Percentiles rank a stretch among this genome's conserved stretches.
These are phyloP conservation scores for Tuta absoluta DNA, from an alignment of 2,888 invertebrate species.

Conservation along the genomic window DNA sequence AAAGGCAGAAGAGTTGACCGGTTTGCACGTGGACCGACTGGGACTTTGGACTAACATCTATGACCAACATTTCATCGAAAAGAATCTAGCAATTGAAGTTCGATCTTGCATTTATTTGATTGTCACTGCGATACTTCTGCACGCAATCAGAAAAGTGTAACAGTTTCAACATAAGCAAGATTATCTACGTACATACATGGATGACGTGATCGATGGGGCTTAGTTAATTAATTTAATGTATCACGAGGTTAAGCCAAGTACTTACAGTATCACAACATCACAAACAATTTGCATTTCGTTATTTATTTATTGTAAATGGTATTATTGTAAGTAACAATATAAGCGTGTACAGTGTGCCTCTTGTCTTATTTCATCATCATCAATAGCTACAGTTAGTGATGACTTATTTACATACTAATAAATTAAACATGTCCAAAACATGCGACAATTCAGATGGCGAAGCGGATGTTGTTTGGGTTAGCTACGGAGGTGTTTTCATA, in stretches of 20 bases:
- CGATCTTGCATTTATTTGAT: neutral
- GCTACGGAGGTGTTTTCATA: conserved; percentile 37
- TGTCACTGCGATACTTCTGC: neutral
- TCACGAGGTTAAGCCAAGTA: conserved; percentile 4
- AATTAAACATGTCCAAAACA: conserved; percentile 22
- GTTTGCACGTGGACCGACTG: conserved; percentile 54
- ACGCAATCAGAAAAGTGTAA: neutral
- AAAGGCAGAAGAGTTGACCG: conserved; percentile 37
- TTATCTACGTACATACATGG: neutral
- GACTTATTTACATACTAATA: conserved; percentile 26
- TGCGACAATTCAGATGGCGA: conserved; percentile 16
- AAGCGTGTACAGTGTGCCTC: conserved; percentile 17
- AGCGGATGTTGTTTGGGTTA: conserved; percentile 34
- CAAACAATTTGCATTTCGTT: conserved; percentile 15
- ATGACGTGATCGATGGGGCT: neutral
- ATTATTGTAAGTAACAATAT: conserved; percentile 21
- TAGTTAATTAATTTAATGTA: neutral
- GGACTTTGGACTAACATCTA: conserved; percentile 61
- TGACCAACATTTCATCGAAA: conserved; percentile 57
- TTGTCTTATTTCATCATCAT: conserved; percentile 9
- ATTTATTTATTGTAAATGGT: conserved; percentile 24
- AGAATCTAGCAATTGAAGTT: neutral
- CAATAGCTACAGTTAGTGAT: neutral
- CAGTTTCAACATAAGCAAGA: conserved; percentile 43
- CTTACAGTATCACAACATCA: neutral